Conservation (phyloP, 2,797 vertebrate genomes). For the Crocidura indochinensis region DNA sequence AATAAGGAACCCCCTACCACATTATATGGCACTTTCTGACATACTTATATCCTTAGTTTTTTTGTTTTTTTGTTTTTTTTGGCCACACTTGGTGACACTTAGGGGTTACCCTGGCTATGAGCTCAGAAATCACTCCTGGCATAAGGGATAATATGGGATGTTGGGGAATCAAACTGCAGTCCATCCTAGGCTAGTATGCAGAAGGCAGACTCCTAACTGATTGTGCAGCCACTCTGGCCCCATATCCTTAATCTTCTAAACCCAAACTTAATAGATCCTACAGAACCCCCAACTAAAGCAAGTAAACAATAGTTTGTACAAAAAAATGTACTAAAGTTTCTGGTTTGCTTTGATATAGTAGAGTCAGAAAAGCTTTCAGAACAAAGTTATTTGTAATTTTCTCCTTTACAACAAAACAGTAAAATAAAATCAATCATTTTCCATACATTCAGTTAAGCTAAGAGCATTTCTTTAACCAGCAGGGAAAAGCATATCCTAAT, state of each 20-base stretch:
- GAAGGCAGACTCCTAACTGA: too few species aligned
- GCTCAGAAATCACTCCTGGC: too few species aligned
- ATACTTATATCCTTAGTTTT: constrained; percentile 1
- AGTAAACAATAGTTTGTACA: neutral
- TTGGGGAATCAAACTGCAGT: too few species aligned
- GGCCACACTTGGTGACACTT: too few species aligned
- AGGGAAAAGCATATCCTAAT: neutral
- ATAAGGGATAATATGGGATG: too few species aligned
- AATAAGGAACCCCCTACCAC: constrained; percentile 6
- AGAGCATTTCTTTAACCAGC: constrained; percentile 13
- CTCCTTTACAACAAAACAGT: constrained; percentile 46
- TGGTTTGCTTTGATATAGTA: neutral
- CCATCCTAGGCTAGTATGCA: too few species aligned
- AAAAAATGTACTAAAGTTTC: neutral
- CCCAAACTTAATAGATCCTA: neutral
- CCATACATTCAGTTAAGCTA: constrained; percentile 45
- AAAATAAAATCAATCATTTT: constrained; percentile 62
- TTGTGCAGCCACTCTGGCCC: too few species aligned
- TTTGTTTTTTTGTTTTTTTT: too few species aligned
- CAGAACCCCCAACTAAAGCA: neutral
- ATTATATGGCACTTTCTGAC: neutral
- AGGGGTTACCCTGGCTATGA: too few species aligned
- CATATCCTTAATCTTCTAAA: constrained; percentile 15
- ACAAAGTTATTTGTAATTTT: constrained; percentile 16
- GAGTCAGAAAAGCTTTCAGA: constrained; percentile 36